A percentile compares a stretch with the other conserved stretches of the same genome.
Conservation (phyloP, 2,113 vertebrate genomes). For the Chaetura pelagica region DNA sequence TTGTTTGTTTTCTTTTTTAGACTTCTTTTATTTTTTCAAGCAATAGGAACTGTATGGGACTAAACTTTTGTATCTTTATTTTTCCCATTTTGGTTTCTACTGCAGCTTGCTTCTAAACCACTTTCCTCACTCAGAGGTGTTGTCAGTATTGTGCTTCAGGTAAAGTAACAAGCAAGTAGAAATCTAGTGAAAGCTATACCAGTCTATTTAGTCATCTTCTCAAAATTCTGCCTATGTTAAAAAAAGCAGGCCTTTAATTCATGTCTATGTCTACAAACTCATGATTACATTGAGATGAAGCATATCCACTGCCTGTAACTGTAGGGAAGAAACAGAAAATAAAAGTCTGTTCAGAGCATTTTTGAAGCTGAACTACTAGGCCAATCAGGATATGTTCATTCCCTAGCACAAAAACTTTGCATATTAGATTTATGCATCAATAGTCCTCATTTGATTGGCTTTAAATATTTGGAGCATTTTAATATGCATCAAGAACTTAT, state of each 20-base stretch:
- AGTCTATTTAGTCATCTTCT: neutral
- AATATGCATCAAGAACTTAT: neutral
- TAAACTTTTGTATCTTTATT: neutral
- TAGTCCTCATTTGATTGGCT: neutral
- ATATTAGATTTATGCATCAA: neutral
- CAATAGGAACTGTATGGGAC: neutral
- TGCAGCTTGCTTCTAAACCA: neutral
- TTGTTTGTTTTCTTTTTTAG: no score
- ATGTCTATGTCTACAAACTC: neutral
- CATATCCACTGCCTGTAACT: neutral
- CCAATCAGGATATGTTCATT: neutral
- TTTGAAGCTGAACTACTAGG: neutral
- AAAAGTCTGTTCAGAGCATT: neutral
- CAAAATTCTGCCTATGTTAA: neutral
- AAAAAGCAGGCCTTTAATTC: neutral
- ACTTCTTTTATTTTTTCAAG: neutral
- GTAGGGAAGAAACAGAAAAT: neutral
- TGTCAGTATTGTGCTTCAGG: neutral
- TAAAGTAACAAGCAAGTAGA: neutral
- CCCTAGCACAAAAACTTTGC: neutral
- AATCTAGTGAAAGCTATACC: neutral
- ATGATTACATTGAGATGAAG: neutral
- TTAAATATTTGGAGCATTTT: neutral
- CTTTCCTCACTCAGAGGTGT: neutral
- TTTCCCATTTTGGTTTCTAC: rapidly evolving